Percentiles rank a stretch among this genome's conserved stretches.
Conservation (phyloP, 2,888 invertebrate genomes). For the Danaus chrysippus region DNA sequence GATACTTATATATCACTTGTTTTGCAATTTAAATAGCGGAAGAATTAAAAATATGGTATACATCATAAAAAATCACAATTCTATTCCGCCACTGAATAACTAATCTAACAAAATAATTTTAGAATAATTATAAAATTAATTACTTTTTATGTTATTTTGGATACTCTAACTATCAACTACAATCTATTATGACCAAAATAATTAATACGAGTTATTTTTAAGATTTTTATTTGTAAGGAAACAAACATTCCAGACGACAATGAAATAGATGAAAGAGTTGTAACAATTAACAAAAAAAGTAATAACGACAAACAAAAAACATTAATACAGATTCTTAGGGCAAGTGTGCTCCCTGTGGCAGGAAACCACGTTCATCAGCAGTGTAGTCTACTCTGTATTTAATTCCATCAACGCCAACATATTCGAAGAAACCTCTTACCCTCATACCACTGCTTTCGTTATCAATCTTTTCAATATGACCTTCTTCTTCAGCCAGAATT, state of each 20-base stretch:
- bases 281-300: background rate
- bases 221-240: no score
- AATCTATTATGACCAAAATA: no score
- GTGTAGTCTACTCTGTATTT: slow-evolving; percentile 71
- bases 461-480: slow-evolving; percentile 55
- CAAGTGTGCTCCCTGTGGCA: slow-evolving; percentile 55
- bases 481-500: slow-evolving; percentile 68
- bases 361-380: slow-evolving; percentile 68
- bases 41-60: no score
- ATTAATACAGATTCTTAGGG: slow-evolving; percentile 40
- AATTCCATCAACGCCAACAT: slow-evolving; percentile 59
- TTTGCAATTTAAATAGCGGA: no score
- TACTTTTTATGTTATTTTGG: no score
- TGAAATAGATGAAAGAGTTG: background rate
- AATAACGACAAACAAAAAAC: slow-evolving; percentile 4
- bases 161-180: no score
- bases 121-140: no score
- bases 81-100: no score
- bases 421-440: slow-evolving; percentile 67
- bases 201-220: no score
- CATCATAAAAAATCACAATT: no score
- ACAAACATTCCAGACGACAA: background rate
- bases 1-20: no score
- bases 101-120: no score
- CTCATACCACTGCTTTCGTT: slow-evolving; percentile 47